Conservation (phyloP, 2,888 invertebrate species). For the Creontiades dilutus region DNA sequence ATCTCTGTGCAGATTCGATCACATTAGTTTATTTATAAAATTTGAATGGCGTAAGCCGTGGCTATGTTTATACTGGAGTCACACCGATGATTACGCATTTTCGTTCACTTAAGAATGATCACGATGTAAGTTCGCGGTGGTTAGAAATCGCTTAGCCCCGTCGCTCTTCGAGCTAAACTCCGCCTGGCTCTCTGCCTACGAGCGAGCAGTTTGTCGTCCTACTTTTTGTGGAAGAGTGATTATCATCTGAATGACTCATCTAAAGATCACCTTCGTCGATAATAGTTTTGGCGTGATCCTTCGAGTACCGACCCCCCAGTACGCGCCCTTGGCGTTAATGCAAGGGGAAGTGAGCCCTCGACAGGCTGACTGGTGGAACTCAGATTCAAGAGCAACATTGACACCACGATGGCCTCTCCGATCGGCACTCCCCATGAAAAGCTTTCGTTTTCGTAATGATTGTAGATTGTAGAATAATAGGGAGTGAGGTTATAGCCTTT, state of each 20-base stretch:
- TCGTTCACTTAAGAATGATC: too few species aligned
- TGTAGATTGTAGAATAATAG: too few species aligned
- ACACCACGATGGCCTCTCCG: neutral
- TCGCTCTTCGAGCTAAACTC: neutral
- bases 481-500: too few species aligned
- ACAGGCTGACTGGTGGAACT: neutral
- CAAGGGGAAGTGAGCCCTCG: neutral
- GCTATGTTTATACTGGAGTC: too few species aligned
- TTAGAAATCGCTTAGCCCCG: slow-evolving; percentile 14
- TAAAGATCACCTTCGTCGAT: slow-evolving; percentile 27
- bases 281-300: neutral
- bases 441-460: too few species aligned
- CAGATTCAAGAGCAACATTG: neutral
- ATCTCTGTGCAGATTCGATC: too few species aligned
- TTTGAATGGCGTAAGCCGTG: too few species aligned
- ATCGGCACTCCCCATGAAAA: too few species aligned
- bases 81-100: too few species aligned
- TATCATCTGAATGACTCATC: slow-evolving; percentile 25
- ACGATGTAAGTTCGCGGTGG: neutral
- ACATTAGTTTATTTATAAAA: too few species aligned
- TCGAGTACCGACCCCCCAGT: neutral
- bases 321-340: neutral
- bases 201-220: neutral
- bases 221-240: neutral
- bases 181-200: neutral